Conservation (phyloP, 2,797 vertebrate species). For the Spatula clypeata region DNA sequence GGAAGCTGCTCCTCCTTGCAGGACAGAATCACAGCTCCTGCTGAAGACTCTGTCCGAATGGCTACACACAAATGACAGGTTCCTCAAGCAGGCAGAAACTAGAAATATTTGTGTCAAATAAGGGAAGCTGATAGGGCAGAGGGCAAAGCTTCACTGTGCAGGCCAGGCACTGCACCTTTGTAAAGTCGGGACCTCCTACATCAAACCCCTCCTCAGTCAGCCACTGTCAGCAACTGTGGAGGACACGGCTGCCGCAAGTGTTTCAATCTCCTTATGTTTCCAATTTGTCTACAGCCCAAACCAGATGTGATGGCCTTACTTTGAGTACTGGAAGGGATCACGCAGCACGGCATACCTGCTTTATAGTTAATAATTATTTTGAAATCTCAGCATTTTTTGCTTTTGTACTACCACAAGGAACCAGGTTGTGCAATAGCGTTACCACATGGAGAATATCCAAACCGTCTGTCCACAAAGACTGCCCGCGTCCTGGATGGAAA, state of each 20-base stretch:
- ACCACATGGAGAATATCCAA: neutral
- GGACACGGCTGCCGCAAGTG: neutral
- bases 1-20: neutral
- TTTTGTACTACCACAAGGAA: neutral
- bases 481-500: neutral
- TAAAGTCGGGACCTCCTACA: neutral
- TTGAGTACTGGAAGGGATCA: neutral
- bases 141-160: neutral
- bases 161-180: neutral
- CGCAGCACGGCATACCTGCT: neutral
- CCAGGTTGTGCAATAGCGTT: fast-evolving
- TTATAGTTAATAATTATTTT: neutral
- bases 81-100: neutral
- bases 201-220: neutral
- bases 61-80: neutral
- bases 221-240: neutral
- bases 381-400: neutral
- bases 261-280: neutral
- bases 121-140: neutral
- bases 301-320: neutral
- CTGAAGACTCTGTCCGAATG: neutral
- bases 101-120: neutral
- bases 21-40: neutral
- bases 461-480: neutral
- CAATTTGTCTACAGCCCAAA: neutral